Percentiles rank a stretch among this genome's conserved stretches.
phyloP scores from a whole-genome alignment of 64 coral and sea anemone species.

The Pachyseris speciosa region DNA sequence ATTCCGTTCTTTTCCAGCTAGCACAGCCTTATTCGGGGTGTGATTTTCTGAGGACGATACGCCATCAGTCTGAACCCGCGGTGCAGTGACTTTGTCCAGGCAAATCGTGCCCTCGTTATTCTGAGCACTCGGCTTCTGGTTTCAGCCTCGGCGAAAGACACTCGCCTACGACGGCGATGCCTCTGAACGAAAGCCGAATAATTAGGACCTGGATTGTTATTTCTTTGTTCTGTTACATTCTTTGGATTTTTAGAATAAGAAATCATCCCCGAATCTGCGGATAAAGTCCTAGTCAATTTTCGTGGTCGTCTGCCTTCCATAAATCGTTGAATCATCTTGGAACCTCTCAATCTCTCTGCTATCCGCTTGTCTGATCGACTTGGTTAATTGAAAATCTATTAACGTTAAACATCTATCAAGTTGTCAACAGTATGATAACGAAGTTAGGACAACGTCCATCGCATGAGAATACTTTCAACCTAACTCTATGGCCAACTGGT shows the following conservation, averaged over 20 bases:
- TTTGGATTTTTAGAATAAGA: neutral
- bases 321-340: neutral
- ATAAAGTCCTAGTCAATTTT: conserved; percentile 20
- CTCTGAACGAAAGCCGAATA: neutral
- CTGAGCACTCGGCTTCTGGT: neutral
- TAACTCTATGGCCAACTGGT: too few species aligned
- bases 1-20: neutral
- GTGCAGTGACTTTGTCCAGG: neutral
- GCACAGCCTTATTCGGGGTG: neutral
- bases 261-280: neutral
- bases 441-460: too few species aligned
- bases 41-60: neutral
- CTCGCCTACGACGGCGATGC: too few species aligned
- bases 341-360: conserved; percentile 4
- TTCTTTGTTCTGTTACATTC: neutral
- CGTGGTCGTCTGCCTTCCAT: neutral
- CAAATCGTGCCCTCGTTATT: neutral
- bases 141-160: too few species aligned
- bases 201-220: neutral
- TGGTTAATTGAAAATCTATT: too few species aligned
- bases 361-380: too few species aligned
- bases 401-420: too few species aligned
- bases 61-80: neutral
- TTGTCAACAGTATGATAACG: too few species aligned
- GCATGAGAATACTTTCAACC: too few species aligned